Evolutionary conservation across 1,140 invertebrate genomes (phyloP).

Genomic region (Aphelinus atriplicis): DNA sequence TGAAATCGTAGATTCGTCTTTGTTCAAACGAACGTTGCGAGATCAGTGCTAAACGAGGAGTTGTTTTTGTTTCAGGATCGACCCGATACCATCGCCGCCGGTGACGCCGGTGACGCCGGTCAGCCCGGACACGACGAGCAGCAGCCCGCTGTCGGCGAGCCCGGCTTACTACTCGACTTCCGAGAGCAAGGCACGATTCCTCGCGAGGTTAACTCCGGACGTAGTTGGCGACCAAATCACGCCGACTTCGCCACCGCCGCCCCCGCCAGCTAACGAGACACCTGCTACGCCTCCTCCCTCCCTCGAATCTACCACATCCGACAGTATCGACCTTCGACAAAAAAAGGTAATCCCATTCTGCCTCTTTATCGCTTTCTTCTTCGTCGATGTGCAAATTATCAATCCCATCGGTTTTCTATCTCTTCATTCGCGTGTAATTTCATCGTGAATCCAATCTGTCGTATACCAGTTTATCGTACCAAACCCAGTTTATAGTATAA

Average conservation of each 20-base stretch:
- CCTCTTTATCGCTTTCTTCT: too few relatives aligned
- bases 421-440: too few relatives aligned
- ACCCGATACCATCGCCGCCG: constrained; percentile 56
- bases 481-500: too few relatives aligned
- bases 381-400: too few relatives aligned
- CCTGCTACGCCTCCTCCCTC: neutral
- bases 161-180: constrained; percentile 77
- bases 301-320: constrained; percentile 44
- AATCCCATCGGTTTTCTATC: too few relatives aligned
- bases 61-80: constrained; percentile 48
- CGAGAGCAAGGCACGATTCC: constrained; percentile 75
- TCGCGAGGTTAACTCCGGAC: constrained; percentile 67
- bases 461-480: too few relatives aligned
- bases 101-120: constrained; percentile 54
- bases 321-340: constrained; percentile 72
- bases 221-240: constrained; percentile 2
- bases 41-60: neutral
- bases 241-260: neutral
- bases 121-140: constrained; percentile 47
- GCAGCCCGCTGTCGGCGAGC: constrained; percentile 67
- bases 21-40: too few relatives aligned
- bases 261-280: neutral
- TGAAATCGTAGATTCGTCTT: too few relatives aligned
- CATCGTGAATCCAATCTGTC: too few relatives aligned
- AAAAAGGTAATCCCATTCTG: constrained; percentile 69